Conservation (phyloP, 2,113 vertebrate species). For the Synodontis membranacea region DNA sequence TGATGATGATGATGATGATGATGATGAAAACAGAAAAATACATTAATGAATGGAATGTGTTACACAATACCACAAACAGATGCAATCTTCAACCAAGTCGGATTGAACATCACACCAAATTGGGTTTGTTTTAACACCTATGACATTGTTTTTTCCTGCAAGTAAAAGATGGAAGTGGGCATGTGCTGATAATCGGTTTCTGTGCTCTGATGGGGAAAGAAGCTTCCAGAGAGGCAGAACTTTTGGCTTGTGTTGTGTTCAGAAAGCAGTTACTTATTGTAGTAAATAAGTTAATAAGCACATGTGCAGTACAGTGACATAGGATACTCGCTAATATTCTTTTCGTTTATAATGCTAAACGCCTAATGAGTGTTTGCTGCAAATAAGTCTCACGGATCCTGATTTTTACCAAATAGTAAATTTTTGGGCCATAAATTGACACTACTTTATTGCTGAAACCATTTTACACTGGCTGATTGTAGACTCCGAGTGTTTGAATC, state of each 20-base stretch:
- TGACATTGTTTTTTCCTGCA: neutral
- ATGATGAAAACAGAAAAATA: neutral
- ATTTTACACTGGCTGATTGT: neutral
- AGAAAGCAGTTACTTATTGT: neutral
- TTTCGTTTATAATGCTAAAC: too few relatives aligned
- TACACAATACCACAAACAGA: neutral
- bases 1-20: conserved; percentile 1
- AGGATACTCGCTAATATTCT: too few relatives aligned
- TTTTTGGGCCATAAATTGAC: too few relatives aligned
- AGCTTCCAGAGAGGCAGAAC: neutral
- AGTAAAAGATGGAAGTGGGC: neutral
- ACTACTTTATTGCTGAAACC: neutral
- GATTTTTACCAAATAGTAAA: too few relatives aligned
- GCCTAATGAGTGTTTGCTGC: too few relatives aligned
- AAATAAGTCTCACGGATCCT: too few relatives aligned
- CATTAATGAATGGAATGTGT: conserved; percentile 9
- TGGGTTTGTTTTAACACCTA: neutral
- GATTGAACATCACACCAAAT: conserved; percentile 50
- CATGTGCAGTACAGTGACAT: neutral
- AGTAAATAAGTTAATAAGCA: neutral
- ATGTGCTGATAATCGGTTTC: neutral
- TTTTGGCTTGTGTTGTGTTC: neutral
- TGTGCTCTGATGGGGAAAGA: neutral
- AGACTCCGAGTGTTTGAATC: neutral
- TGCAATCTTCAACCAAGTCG: conserved; percentile 49